Percentiles rank a stretch among this genome's conserved stretches.
Evolutionary conservation across 2,113 vertebrate species (phyloP).

Genomic region (Asarcornis scutulata): DNA sequence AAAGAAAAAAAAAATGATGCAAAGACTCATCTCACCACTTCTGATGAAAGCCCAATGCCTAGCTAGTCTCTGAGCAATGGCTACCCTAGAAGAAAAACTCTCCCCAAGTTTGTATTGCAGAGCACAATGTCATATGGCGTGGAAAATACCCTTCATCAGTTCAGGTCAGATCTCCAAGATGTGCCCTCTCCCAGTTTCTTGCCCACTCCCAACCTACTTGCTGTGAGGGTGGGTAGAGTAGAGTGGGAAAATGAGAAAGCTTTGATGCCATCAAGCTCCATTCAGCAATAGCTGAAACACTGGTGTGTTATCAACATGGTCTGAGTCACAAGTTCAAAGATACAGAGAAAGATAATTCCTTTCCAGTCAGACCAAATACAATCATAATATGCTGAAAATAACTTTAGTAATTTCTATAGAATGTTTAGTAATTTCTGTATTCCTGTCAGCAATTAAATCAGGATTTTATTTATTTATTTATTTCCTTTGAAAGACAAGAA

Average conservation of each 20-base stretch:
- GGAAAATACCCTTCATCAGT: neutral
- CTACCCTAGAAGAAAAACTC: neutral
- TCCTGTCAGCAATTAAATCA: neutral
- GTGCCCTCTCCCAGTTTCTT: neutral
- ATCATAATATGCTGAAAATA: neutral
- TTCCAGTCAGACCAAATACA: neutral
- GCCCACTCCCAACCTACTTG: accelerated
- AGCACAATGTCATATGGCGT: neutral
- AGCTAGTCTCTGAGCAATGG: neutral
- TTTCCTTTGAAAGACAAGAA: neutral
- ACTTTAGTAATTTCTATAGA: neutral
- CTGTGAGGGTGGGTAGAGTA: neutral
- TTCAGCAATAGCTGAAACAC: accelerated
- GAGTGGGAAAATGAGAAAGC: neutral
- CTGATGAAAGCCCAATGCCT: neutral
- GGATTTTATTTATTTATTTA: neutral
- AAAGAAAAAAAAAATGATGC: neutral
- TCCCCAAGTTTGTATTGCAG: neutral
- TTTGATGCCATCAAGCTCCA: accelerated
- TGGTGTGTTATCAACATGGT: neutral
- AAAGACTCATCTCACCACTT: neutral
- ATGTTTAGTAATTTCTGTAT: neutral
- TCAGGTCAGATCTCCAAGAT: neutral
- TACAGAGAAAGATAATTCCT: neutral
- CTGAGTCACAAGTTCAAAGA: neutral